Evolutionary conservation across 2,797 vertebrate genomes (phyloP), one percentile per base, ranked within the genome.

Genomic region (Alcedo quadribrachys): DNA sequence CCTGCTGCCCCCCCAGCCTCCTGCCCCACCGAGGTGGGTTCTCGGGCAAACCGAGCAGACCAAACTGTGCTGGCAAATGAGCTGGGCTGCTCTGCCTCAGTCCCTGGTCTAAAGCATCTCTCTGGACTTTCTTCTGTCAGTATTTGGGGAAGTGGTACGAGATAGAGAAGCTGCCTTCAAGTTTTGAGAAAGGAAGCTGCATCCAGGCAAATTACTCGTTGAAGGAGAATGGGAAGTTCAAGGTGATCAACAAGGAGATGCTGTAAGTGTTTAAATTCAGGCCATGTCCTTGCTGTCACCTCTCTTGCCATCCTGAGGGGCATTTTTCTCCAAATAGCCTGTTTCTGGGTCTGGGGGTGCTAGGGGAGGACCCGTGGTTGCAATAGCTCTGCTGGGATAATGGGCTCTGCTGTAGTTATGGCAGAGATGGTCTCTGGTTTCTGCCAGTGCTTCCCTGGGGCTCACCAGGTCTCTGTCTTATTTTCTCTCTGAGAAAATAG

Each of bases 121-220:
- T 89, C 67, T 71, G 57, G 45, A 37, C 15, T 96, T 95, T 82
- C 87, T 91, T 80, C 95, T 92, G 33, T 55, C 96, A 99, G 99
- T 99, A 99, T 93, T 96, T 98, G 96, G 99, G 99, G 68, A 98
- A 97, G 90, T 99, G 99, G 99, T 99, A 98, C 8, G 98, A 99
- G 97, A 98, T 99, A 69, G 98, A 98, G 95, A 98, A 98, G 96
- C 98, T 99, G 90, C 98, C 98, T 1, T 97, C 98, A 13, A 98
- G 97, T 96, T 99, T 99, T 60, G 98, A 99, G 97, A 98, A 98
- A 85, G 99, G 99, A 92, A 97, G 95, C 19, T 99, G 99, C 96
- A 97, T 98, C 58, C 98, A 99, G 96, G 98, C 98, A 80, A 99
- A 98, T 95, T 99, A 99, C 94, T 98, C 98, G 0, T 54, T 98